These are phyloP conservation scores for Malthinus flaveolus DNA, from an alignment of 2,888 invertebrate species.

Conservation along the genomic window DNA sequence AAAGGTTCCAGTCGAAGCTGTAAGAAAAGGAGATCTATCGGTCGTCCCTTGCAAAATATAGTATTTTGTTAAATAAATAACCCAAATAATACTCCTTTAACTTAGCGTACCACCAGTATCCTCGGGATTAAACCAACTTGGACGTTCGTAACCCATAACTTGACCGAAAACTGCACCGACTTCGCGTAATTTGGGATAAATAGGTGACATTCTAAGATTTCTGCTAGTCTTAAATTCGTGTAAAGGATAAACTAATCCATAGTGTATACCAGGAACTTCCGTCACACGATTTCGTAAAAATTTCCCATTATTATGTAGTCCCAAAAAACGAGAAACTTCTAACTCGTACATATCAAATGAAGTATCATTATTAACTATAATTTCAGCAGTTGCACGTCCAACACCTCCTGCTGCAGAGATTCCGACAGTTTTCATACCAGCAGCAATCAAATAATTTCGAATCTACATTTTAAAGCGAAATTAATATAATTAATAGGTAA, in stretches of 20 bases:
- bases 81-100: too few relatives aligned
- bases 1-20: constrained; percentile 81
- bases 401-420: constrained; percentile 94
- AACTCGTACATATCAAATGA: constrained; percentile 85
- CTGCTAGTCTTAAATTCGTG: constrained; percentile 86
- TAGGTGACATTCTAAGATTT: constrained; percentile 91
- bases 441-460: constrained; percentile 87
- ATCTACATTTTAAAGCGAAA: constrained; percentile 59
- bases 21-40: constrained; percentile 64
- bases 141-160: constrained; percentile 97
- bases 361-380: constrained; percentile 81
- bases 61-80: background rate
- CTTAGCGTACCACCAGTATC: constrained; percentile 51
- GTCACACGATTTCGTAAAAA: constrained; percentile 88
- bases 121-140: constrained; percentile 81
- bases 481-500: background rate
- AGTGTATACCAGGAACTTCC: constrained; percentile 91
- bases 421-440: constrained; percentile 97
- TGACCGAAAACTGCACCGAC: constrained; percentile 95
- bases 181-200: constrained; percentile 87
- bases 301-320: constrained; percentile 91
- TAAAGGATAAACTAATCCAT: constrained; percentile 80
- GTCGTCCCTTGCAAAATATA: constrained; percentile 44
- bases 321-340: constrained; percentile 87
- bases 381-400: constrained; percentile 86